Evolutionary conservation across 2,113 vertebrate genomes (phyloP).

Genomic region (Empidonax traillii): DNA sequence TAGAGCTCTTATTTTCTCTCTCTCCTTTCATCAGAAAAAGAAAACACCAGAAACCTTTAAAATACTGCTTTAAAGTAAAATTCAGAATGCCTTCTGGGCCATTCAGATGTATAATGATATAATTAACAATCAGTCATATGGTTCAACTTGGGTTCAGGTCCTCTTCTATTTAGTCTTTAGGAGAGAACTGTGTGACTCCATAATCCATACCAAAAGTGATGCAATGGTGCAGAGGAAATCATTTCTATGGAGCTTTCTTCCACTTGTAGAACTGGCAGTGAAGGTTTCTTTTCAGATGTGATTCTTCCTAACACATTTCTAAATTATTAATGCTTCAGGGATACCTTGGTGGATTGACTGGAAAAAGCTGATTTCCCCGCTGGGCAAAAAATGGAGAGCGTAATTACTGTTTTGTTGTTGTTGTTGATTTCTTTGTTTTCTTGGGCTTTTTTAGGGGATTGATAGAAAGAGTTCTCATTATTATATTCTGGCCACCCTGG

Average conservation of each 20-base stretch:
- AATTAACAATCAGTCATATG: not conserved
- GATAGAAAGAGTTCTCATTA: not conserved
- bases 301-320: not conserved
- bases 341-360: not conserved
- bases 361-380: not conserved
- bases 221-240: not conserved
- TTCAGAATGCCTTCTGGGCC: not conserved
- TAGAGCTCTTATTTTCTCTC: not conserved
- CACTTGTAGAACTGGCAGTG: not conserved
- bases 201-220: not conserved
- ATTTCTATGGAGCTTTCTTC: not conserved
- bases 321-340: not conserved
- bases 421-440: not conserved
- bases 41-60: not conserved
- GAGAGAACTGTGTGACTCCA: not conserved
- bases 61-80: not conserved
- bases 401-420: not conserved
- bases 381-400: not conserved
- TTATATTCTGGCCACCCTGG: not conserved
- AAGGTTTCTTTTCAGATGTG: not conserved
- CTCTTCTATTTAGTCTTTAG: not conserved
- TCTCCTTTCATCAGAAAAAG: not conserved
- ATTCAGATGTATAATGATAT: not conserved
- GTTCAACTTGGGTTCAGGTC: not conserved
- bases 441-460: not conserved